Evolutionary conservation across 2,113 vertebrate genomes (phyloP).

Genomic region (Mobula hypostoma): DNA sequence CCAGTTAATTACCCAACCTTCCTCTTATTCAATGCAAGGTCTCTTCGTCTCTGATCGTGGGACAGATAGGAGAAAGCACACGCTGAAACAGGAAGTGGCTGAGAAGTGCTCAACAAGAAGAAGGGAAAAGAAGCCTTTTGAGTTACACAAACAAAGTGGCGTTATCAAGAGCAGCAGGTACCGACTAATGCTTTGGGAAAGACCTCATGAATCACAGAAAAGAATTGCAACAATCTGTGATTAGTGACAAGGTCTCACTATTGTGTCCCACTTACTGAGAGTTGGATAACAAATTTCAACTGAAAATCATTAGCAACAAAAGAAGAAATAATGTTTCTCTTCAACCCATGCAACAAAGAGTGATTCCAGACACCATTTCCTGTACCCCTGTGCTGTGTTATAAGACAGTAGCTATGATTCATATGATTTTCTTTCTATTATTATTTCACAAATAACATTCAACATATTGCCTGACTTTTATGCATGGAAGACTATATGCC

Average conservation of each 20-base stretch:
- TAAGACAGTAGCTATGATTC: neutral
- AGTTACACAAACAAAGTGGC: slow-evolving; percentile 31
- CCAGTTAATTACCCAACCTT: slow-evolving; percentile 34
- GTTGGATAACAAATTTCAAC: neutral
- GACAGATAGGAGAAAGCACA: slow-evolving; percentile 18
- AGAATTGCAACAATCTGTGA: neutral
- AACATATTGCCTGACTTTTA: neutral
- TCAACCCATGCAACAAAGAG: neutral
- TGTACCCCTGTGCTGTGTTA: neutral
- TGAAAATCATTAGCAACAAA: slow-evolving; percentile 26
- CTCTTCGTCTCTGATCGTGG: neutral
- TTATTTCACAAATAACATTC: neutral
- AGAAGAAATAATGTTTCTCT: neutral
- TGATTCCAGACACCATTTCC: neutral
- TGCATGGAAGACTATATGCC: neutral
- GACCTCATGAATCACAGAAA: slow-evolving; percentile 30
- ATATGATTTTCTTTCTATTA: neutral
- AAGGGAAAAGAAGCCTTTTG: neutral
- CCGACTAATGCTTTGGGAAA: neutral
- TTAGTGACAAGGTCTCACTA: slow-evolving; percentile 29
- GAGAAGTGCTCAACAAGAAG: slow-evolving; percentile 25
- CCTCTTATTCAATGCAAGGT: slow-evolving; percentile 32
- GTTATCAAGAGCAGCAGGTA: slow-evolving; percentile 26
- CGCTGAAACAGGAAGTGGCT: slow-evolving; percentile 22
- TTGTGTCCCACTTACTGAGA: neutral